A percentile compares a stretch with the other conserved stretches of the same genome.
These are phyloP conservation scores for Brachionus sp. DNA, from an alignment of 1,140 invertebrate species.

Conservation along the genomic window DNA sequence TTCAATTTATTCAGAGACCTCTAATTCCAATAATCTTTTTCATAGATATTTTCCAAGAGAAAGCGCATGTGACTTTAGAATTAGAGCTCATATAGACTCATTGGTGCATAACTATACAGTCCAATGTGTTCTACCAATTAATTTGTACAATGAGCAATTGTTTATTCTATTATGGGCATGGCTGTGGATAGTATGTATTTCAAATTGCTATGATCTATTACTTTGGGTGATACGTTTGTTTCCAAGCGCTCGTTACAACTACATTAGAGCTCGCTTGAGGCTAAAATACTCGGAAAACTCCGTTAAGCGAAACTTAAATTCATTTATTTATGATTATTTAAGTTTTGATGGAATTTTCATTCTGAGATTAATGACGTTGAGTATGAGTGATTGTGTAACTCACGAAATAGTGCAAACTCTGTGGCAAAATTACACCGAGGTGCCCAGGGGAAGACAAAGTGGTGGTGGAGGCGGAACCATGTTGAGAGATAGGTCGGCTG, in stretches of 20 bases:
- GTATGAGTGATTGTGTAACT: conserved; percentile 62
- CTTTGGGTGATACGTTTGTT: conserved; percentile 23
- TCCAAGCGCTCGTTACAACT: conserved; percentile 21
- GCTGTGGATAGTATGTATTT: conserved; percentile 54
- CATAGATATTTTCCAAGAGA: conserved; percentile 45
- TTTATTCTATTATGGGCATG: conserved; percentile 59
- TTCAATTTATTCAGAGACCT: conserved; percentile 27
- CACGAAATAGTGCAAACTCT: conserved; percentile 61
- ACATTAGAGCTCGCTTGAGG: not conserved
- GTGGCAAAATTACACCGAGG: conserved; percentile 56
- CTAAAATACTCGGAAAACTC: conserved; percentile 41
- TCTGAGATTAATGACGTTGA: conserved; percentile 61
- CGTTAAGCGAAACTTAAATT: conserved; percentile 36
- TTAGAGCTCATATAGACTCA: conserved; percentile 35
- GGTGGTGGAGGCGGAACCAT: not conserved
- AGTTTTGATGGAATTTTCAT: conserved; percentile 63
- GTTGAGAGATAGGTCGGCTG: conserved; percentile 7
- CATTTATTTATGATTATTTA: conserved; percentile 62
- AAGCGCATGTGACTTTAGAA: conserved; percentile 44
- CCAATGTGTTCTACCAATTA: conserved; percentile 57
- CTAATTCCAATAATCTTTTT: not conserved
- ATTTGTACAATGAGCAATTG: conserved; percentile 60
- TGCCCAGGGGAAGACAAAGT: not conserved
- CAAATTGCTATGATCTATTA: conserved; percentile 54
- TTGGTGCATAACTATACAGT: conserved; percentile 53